Conservation (phyloP, 2,888 invertebrate genomes). For the Ferrisia virgata region DNA sequence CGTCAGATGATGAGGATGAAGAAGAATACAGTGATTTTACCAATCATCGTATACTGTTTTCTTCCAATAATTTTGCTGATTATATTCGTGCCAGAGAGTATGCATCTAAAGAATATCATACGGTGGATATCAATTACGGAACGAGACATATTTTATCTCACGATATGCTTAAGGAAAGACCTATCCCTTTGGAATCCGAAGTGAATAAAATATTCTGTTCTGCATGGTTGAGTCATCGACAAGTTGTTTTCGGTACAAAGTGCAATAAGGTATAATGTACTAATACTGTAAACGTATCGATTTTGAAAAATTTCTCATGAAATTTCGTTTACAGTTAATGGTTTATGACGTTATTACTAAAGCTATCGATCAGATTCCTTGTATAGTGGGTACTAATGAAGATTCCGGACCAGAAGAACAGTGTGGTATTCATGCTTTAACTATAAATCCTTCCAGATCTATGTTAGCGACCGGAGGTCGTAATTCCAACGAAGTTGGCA, state of each 20-base stretch:
- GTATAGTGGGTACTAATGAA: conserved; percentile 64
- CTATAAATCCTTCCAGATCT: conserved; percentile 88
- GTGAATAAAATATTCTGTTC: conserved; percentile 92
- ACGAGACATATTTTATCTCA: conserved; percentile 84
- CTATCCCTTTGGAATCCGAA: conserved; percentile 71
- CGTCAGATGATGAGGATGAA: conserved; percentile 74
- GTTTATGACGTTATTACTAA: conserved; percentile 87
- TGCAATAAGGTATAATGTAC: conserved; percentile 77
- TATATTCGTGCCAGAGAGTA: conserved; percentile 76
- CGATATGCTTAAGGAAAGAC: conserved; percentile 82
- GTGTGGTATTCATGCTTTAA: conserved; percentile 89
- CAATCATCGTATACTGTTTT: conserved; percentile 69
- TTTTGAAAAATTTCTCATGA: not conserved
- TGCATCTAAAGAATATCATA: conserved; percentile 66
- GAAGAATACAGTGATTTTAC: conserved; percentile 64
- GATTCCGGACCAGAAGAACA: conserved; percentile 59
- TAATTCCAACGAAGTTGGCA: conserved; percentile 88
- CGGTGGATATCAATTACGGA: conserved; percentile 74
- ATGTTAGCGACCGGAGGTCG: conserved; percentile 87
- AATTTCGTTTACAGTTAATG: conserved; percentile 64
- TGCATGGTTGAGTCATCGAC: conserved; percentile 90
- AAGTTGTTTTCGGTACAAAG: conserved; percentile 94
- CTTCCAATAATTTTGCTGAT: conserved; percentile 82
- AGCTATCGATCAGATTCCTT: conserved; percentile 84
- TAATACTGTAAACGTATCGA: not conserved